These are phyloP conservation scores for Illadopsis cleaveri DNA, from an alignment of 2,113 vertebrate species.

Conservation along the genomic window DNA sequence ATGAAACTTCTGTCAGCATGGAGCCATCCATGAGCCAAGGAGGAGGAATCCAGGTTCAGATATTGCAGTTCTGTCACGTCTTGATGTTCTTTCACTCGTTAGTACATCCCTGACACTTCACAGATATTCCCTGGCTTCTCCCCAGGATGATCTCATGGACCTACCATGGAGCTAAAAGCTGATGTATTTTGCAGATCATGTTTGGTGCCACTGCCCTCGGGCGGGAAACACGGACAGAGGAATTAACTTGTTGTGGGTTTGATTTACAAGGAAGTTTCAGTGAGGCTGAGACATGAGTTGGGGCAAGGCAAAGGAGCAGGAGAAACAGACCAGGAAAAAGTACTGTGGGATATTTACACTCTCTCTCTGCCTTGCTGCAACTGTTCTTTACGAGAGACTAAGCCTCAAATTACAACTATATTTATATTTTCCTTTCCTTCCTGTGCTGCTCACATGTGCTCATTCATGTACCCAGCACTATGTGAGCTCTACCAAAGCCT, in stretches of 20 bases:
- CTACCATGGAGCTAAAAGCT: neutral
- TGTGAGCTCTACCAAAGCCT: neutral
- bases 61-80: neutral
- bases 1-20: neutral
- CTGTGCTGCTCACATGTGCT: neutral
- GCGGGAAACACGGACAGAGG: neutral
- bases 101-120: neutral
- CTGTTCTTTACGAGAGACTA: neutral
- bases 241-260: neutral
- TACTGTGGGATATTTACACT: neutral
- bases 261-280: neutral
- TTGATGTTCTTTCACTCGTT: neutral
- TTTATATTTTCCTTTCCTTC: neutral
- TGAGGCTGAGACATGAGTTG: neutral
- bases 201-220: neutral
- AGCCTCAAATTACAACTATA: neutral
- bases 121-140: neutral
- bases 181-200: accelerated
- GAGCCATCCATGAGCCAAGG: neutral
- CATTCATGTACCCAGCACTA: neutral
- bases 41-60: neutral
- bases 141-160: neutral
- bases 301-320: neutral
- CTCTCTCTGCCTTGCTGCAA: neutral
- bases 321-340: neutral